phyloP scores from a whole-genome alignment of 1,140 invertebrate genomes.

The Amphibalanus amphitrite region DNA sequence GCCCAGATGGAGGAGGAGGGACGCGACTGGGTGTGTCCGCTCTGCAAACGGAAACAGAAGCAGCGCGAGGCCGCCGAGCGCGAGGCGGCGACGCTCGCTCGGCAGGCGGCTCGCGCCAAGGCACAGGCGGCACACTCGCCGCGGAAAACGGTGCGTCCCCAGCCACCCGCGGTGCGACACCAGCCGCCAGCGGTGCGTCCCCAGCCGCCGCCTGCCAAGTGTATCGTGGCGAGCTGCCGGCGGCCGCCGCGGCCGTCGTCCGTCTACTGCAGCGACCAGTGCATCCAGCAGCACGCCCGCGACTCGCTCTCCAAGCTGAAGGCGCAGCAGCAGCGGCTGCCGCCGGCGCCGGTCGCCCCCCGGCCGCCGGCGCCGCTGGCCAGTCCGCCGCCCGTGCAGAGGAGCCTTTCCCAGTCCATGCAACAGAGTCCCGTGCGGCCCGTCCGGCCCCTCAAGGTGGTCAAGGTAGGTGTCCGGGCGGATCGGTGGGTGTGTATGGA shows the following conservation, averaged over 20 bases:
- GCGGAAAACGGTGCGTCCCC: constrained; percentile 3
- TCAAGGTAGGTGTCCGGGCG: neutral
- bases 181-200: too few relatives aligned
- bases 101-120: neutral
- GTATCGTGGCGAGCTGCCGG: neutral
- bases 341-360: neutral
- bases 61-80: constrained; percentile 6
- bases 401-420: too few relatives aligned
- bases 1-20: constrained; percentile 76
- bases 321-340: neutral
- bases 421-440: too few relatives aligned
- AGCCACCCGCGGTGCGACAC: too few relatives aligned
- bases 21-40: constrained; percentile 77
- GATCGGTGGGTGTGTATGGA: too few relatives aligned
- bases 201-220: neutral
- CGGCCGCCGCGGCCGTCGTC: too few relatives aligned
- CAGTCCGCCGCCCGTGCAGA: too few relatives aligned
- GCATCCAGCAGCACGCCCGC: constrained; percentile 66
- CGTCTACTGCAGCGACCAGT: constrained; percentile 42
- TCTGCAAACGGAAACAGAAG: constrained; percentile 33
- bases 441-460: neutral
- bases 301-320: constrained; percentile 36
- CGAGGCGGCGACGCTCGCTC: constrained; percentile 1
- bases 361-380: too few relatives aligned
- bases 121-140: neutral